Evolutionary conservation across 2,797 vertebrate genomes (phyloP), one percentile per base, ranked within the genome.

Genomic region (Pygocentrus nattereri): DNA sequence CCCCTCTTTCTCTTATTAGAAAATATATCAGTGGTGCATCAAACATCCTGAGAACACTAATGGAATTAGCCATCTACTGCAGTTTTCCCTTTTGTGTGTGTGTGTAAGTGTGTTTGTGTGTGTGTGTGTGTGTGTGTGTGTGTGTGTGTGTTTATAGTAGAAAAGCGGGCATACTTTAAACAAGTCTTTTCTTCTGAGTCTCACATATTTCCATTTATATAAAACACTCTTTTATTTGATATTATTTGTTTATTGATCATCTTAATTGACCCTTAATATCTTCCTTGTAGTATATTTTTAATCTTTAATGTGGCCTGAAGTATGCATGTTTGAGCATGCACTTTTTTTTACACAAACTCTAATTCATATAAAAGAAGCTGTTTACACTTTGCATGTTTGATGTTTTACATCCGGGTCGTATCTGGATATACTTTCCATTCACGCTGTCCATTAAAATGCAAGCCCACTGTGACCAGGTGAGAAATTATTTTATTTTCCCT

Each of bases 21-120:
- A 87, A 87, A 88, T 86, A 84, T 85, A 86, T 85, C 83, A 85
- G 81, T n/a, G 82, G 80, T 69, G 79, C 76, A 86, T 87, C 81
- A 86, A 86, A 84, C 82, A 87, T 80, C 59, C 79, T 74, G 80
- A 79, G 85, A 85, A 74, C 62, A 67, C 83, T 85, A 87, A 89
- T 89, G 82, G 83, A 86, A 89, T 87, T 87, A 86, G 78, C 80
- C 54, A 78, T 82, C 72, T 73, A 70, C 82, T 68, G 59, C 73
- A 50, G 67, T 78, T 84, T 70, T 65, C 56, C 84, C 70, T 72
- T 75, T 47, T 82, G 62, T 62, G 74, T 85, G 64, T 80, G 30
- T 73, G 61, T 82, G 71, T 71, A 74, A 82, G 65, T 80, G 15
- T 59, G 38, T 74, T 50, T 83, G 70, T 70, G n/a, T n/a, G n/a